A percentile compares a stretch with the other conserved stretches of the same genome.
Evolutionary conservation across 1,140 invertebrate species (phyloP).

Genomic region (Drosophila willistoni): DNA sequence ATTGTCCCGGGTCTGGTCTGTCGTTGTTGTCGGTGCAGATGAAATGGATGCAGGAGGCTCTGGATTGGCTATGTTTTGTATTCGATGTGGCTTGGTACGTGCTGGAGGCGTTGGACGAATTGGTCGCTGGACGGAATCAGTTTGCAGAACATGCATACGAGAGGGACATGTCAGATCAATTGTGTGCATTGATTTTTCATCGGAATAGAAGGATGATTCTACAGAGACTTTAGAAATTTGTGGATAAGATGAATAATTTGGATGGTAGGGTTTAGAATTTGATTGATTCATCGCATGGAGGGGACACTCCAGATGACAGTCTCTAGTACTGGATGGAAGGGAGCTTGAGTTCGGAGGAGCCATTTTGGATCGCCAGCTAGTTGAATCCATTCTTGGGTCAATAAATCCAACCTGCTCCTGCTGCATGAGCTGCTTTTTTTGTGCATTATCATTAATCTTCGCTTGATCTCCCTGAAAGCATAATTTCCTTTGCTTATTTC

Average conservation of each 20-base stretch:
- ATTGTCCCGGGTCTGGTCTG: constrained; percentile 3
- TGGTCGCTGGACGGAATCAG: neutral
- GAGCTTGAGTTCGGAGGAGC: too few relatives aligned
- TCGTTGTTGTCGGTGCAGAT: neutral
- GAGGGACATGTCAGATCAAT: constrained; percentile 19
- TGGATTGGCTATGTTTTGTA: neutral
- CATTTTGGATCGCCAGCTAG: neutral
- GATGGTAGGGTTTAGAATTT: neutral
- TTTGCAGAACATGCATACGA: neutral
- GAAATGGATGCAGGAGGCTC: neutral
- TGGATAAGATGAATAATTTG: neutral
- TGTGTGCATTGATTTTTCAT: constrained; percentile 12
- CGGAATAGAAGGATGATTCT: constrained; percentile 23
- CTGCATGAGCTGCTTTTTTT: neutral
- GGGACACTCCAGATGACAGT: neutral
- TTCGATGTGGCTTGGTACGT: neutral
- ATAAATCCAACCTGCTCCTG: neutral
- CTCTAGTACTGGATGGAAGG: neutral
- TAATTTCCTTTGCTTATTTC: neutral
- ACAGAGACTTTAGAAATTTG: neutral
- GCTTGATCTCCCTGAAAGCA: neutral
- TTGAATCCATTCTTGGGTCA: neutral
- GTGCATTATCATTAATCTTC: neutral
- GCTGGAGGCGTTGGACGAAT: neutral
- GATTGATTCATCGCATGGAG: neutral